Base-by-base conservation (phyloP, 1,140 invertebrate species). In the Rhagoletis zephyria region DNA sequence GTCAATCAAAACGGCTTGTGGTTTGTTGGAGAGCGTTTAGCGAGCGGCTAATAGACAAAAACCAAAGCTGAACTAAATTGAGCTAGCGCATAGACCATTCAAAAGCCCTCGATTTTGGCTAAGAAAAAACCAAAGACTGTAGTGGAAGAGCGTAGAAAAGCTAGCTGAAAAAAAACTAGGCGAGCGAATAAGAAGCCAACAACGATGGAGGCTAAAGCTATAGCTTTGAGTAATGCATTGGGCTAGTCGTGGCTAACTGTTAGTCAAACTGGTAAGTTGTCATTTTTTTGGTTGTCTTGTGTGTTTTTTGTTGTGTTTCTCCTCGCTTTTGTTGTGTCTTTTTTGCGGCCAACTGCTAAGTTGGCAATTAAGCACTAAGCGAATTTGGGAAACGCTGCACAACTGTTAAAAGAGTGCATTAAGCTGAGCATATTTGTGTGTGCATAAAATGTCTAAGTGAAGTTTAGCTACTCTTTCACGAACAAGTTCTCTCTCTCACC, bases 1-100 rank as follows among this genome's bases (percentile, higher is more conserved):
- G 85, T 63, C 59, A 81, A 81, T 81, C 74, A 81, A 81, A 81
- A 81, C 30, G 30, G n/a, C 48, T 9, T 19, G 48, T 19, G 48
- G 6, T 56, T 56, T 51, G 42, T 12, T 14, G n/a, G 48, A n/a
- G 42, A 70, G 40, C 9, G 42, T 12, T 16, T 48, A 81, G 48
- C 48, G 51, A 56, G 51, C 51, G 51, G 5, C 5, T n/a, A 81
- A 81, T 81, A 81, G 74, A 81, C 48, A 51, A 51, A 56, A 51
- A 16, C 74, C 74, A 81, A 81, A 81, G 48, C 19, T 56, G 10
- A 56, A 16, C 19, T 56, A 81, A 81, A 77, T 30, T 30, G 30
- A 30, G 30, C 45, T 56, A 56, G 4, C 45, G 10, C 40, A 19
- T 67, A 74, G 74, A 81, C 74, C 16, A 81, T 42, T 74, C 40